Evolutionary conservation across 2,888 invertebrate genomes (phyloP).

Genomic region (Lepidonotus clava): DNA sequence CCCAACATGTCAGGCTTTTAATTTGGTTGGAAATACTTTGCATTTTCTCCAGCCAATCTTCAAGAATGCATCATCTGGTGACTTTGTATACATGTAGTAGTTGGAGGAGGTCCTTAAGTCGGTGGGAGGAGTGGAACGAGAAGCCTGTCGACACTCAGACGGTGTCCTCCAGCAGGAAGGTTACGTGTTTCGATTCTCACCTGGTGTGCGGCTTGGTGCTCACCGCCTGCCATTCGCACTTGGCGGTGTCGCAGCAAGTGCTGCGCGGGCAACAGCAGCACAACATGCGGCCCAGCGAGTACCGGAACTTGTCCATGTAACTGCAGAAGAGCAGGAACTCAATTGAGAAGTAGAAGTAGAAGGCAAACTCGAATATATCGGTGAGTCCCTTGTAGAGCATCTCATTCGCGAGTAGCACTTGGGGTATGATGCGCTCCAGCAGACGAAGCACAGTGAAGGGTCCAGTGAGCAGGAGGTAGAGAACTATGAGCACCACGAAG

Average conservation of each 20-base stretch:
- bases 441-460: slow-evolving; percentile 70
- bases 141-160: not conserved
- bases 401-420: slow-evolving; percentile 56
- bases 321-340: slow-evolving; percentile 74
- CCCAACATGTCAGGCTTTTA: too few species aligned
- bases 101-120: too few species aligned
- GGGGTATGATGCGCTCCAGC: slow-evolving; percentile 56
- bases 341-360: slow-evolving; percentile 74
- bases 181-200: slow-evolving; percentile 52
- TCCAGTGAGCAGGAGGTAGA: slow-evolving; percentile 73
- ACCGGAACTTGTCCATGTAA: slow-evolving; percentile 75
- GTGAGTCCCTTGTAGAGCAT: slow-evolving; percentile 64
- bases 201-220: slow-evolving; percentile 48
- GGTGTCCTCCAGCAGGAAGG: slow-evolving; percentile 49
- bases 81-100: too few species aligned
- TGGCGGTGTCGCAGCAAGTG: slow-evolving; percentile 40
- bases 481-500: slow-evolving; percentile 70
- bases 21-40: too few species aligned
- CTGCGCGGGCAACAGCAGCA: slow-evolving; percentile 72
- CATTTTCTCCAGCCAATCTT: too few species aligned
- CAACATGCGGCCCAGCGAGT: slow-evolving; percentile 70
- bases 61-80: too few species aligned
- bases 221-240: slow-evolving; percentile 55
- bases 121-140: too few species aligned
- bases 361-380: slow-evolving; percentile 73